These are phyloP conservation scores for Drosophila elegans DNA, from an alignment of 1,140 invertebrate genomes.

Conservation along the genomic window DNA sequence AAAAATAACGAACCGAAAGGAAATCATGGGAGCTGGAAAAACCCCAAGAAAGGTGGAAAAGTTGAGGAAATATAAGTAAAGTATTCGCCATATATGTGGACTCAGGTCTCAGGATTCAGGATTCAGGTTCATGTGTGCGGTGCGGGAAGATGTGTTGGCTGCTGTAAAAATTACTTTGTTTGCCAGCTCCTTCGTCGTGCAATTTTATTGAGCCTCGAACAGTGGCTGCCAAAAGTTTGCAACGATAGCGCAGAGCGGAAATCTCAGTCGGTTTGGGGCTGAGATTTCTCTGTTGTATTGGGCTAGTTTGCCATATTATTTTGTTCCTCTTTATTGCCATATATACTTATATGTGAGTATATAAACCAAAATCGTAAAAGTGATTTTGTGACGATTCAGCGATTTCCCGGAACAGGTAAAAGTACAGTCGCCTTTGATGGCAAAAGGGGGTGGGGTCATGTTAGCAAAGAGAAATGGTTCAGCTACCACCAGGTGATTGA, in stretches of 20 bases:
- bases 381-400: slow-evolving; percentile 81
- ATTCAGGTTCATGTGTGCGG: slow-evolving; percentile 16
- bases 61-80: slow-evolving; percentile 54
- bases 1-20: slow-evolving; percentile 10
- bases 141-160: slow-evolving; percentile 36
- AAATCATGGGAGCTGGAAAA: slow-evolving; percentile 40
- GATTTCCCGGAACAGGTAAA: slow-evolving; percentile 46
- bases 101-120: neutral
- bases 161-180: slow-evolving; percentile 81
- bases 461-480: slow-evolving; percentile 25
- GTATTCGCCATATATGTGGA: slow-evolving; percentile 26
- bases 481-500: slow-evolving; percentile 32
- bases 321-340: slow-evolving; percentile 36
- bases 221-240: slow-evolving; percentile 65
- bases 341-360: slow-evolving; percentile 33
- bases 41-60: slow-evolving; percentile 31
- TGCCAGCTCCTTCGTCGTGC: slow-evolving; percentile 68
- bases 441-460: slow-evolving; percentile 6
- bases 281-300: slow-evolving; percentile 79
- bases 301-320: slow-evolving; percentile 63
- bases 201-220: slow-evolving; percentile 73
- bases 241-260: slow-evolving; percentile 30
- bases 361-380: slow-evolving; percentile 82
- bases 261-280: slow-evolving; percentile 34
- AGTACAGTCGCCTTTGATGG: slow-evolving; percentile 26